Conservation (phyloP, 2,888 invertebrate genomes). For the Drosophila parthenogenetica region DNA sequence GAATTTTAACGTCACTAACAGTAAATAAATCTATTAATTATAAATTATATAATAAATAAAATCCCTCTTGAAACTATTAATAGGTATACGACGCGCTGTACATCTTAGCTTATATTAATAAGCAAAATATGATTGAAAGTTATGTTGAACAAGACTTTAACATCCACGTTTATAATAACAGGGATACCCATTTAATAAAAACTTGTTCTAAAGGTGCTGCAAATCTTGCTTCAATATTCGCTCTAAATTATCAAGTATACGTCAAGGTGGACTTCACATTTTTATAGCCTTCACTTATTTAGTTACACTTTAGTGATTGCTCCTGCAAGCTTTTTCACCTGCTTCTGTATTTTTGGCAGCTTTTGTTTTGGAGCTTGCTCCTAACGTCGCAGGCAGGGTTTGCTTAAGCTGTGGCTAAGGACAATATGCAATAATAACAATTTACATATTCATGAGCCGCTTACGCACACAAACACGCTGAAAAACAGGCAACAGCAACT, state of each 20-base stretch:
- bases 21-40: too few relatives aligned
- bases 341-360: constrained; percentile 25
- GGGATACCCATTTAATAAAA: too few relatives aligned
- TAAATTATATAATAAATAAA: neutral
- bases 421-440: constrained; percentile 81
- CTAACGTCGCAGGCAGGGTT: constrained; percentile 22
- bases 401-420: constrained; percentile 41
- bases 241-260: constrained; percentile 7
- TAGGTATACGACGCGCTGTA: constrained; percentile 18
- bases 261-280: constrained; percentile 21
- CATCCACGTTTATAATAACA: too few relatives aligned
- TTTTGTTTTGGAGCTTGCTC: constrained; percentile 33
- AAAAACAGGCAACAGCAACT: constrained; percentile 42
- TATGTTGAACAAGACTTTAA: too few relatives aligned
- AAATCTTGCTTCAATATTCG: neutral
- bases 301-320: constrained; percentile 37
- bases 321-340: constrained; percentile 38
- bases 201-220: neutral
- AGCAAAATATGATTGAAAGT: neutral
- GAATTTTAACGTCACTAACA: too few relatives aligned
- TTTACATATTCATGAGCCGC: constrained; percentile 79
- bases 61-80: too few relatives aligned
- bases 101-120: neutral
- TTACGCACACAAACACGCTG: constrained; percentile 62
- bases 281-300: constrained; percentile 19